These are phyloP conservation scores for Theodoxus fluviatilis DNA, from an alignment of 2,888 invertebrate genomes.

Conservation along the genomic window DNA sequence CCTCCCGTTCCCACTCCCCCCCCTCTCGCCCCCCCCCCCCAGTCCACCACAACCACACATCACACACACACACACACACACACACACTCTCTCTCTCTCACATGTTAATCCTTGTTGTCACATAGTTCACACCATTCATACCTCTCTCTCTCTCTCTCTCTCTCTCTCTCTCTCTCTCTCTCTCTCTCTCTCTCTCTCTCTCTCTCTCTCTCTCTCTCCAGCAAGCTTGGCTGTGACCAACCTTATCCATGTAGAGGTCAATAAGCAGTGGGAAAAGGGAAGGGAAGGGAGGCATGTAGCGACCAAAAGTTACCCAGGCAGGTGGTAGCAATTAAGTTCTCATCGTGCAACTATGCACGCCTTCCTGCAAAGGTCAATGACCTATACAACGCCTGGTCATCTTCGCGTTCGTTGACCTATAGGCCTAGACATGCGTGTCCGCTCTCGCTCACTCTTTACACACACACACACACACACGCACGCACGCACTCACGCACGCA, in stretches of 20 bases:
- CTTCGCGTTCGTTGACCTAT: no score
- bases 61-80: background rate
- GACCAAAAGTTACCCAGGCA: background rate
- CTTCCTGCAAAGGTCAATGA: no score
- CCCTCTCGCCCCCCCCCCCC: background rate
- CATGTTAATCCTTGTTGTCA: no score
- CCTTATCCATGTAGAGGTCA: background rate
- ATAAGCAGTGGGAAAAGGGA: background rate
- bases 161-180: constrained; percentile 21
- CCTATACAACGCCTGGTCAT: no score
- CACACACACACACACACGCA: no score
- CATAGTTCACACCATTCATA: background rate
- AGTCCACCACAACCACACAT: background rate
- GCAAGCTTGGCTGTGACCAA: background rate
- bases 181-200: constrained; percentile 21
- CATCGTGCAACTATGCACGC: no score
- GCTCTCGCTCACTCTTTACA: no score
- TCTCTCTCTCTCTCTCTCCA: constrained; percentile 11
- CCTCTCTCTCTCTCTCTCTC: constrained; percentile 17
- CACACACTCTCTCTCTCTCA: background rate
- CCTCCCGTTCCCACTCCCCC: background rate
- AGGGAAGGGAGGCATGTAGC: background rate
- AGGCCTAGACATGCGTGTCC: no score
- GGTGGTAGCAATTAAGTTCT: background rate
- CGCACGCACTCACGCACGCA: no score